Evolutionary conservation across 2,113 vertebrate genomes (phyloP), one percentile per base, ranked within the genome.

Genomic region (Scatophagus argus): DNA sequence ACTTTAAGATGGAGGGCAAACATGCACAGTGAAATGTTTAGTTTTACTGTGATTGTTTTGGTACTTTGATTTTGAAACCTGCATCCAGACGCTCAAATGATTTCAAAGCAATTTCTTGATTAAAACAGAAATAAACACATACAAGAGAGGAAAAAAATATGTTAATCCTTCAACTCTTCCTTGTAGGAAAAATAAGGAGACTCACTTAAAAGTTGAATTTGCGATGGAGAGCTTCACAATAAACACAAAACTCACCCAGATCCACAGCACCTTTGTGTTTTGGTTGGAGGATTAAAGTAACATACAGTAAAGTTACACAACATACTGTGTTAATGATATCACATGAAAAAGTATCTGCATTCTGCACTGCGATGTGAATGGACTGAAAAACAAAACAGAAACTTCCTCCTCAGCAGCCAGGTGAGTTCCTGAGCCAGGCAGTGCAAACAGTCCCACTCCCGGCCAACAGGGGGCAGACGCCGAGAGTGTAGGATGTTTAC

Each of bases 401-500:
- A 1, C 1, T 46, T 67, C 5, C 23, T 51, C 31, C 5, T 1
- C 27, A 27, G 23, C 32, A 39, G 44, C 8, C 5, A 0, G 81
- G 25, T 7, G 88, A 67, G 63, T 71, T 94, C 90, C 95, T 92
- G 95, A 97, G 96, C 87, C 96, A 95, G 95, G 93, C 58, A 97
- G 97, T 92, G 97, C 97, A 99, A 99, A 99, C 98, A 98, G 54
- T 95, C 98, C 96, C 96, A 95, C 97, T 96, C 98, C 96, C 97
- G 96, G 97, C 97, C 94, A 95, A 94, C 83, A 95, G 91, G 94
- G 92, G 94, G 94, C 90, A 89, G 95, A 97, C 95, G 96, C 97
- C 98, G 97, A 99, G 97, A 98, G 97, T 99, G 97, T 99, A 98
- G 98, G 98, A 97, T 99, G 97, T 99, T 99, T 99, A 99, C 98